Evolutionary conservation across 2,797 vertebrate genomes (phyloP).

Genomic region (Lacerta bilineata): DNA sequence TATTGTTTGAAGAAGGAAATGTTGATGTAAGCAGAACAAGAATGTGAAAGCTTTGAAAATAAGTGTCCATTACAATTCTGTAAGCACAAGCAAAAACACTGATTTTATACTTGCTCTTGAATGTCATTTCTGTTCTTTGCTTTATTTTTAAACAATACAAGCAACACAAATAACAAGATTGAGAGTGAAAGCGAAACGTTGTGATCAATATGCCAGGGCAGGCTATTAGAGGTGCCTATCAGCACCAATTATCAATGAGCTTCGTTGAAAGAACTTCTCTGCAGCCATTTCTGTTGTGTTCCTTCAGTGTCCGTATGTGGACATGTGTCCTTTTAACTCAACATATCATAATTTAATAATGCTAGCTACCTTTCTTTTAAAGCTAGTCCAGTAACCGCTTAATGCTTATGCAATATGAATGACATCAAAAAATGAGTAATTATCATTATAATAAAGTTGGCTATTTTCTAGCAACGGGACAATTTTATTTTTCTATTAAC

Average conservation of each 20-base stretch:
- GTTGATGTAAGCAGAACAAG: not conserved
- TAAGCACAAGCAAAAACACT: conserved; percentile 5
- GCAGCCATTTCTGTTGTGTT: not conserved
- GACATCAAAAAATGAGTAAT: not conserved
- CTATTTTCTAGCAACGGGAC: not conserved
- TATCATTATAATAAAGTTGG: not conserved
- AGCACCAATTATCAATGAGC: not conserved
- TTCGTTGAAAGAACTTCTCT: not conserved
- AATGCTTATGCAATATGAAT: not conserved
- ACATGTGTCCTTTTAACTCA: not conserved
- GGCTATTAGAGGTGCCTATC: not conserved
- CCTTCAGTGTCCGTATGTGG: not conserved
- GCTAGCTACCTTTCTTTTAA: not conserved
- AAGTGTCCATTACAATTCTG: conserved; percentile 11
- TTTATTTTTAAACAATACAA: not conserved
- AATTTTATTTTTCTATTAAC: not conserved
- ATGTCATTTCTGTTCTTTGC: not conserved
- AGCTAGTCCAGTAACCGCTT: not conserved
- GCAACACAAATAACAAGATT: not conserved
- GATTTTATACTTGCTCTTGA: not conserved
- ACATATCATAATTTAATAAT: not conserved
- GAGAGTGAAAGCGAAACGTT: not conserved
- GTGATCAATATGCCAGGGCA: not conserved
- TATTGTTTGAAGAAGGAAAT: conserved; percentile 26
- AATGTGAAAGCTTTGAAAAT: conserved; percentile 2